phyloP scores from a whole-genome alignment of 2,888 invertebrate genomes.

The Tanypteryx hageni region DNA sequence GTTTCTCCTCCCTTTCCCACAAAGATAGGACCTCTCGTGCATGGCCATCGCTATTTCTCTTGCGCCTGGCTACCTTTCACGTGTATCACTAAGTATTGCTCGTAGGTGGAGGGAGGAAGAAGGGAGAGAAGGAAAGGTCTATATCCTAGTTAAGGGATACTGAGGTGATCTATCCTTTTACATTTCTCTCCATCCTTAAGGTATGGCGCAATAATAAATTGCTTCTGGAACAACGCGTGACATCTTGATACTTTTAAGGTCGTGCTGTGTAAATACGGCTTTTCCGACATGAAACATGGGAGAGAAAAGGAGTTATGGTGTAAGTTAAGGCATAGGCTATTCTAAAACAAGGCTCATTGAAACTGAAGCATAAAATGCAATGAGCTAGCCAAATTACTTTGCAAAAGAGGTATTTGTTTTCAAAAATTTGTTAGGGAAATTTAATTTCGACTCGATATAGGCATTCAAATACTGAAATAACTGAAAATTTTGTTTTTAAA shows the following conservation, averaged over 20 bases:
- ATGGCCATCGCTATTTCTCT: neutral
- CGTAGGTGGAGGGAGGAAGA: neutral
- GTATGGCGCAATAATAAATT: slow-evolving; percentile 22
- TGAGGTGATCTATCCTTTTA: neutral
- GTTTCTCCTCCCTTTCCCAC: neutral
- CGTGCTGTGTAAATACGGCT: slow-evolving; percentile 21
- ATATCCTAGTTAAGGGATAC: neutral
- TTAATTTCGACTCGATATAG: neutral
- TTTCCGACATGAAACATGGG: neutral
- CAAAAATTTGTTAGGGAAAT: neutral
- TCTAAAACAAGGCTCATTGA: neutral
- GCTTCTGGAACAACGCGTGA: neutral
- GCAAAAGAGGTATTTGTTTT: neutral
- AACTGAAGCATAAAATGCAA: neutral
- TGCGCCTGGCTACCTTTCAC: neutral
- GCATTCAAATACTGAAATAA: neutral
- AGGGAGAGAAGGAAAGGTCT: too few relatives aligned
- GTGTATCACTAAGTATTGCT: slow-evolving; percentile 16
- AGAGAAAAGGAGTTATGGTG: neutral
- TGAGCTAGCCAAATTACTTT: neutral
- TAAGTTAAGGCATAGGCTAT: neutral
- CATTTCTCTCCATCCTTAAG: neutral
- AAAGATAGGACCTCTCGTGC: neutral
- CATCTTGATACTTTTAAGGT: slow-evolving; percentile 30
- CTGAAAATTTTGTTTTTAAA: too few relatives aligned